phyloP scores from a whole-genome alignment of 2,113 vertebrate genomes.

The Heptranchias perlo region DNA sequence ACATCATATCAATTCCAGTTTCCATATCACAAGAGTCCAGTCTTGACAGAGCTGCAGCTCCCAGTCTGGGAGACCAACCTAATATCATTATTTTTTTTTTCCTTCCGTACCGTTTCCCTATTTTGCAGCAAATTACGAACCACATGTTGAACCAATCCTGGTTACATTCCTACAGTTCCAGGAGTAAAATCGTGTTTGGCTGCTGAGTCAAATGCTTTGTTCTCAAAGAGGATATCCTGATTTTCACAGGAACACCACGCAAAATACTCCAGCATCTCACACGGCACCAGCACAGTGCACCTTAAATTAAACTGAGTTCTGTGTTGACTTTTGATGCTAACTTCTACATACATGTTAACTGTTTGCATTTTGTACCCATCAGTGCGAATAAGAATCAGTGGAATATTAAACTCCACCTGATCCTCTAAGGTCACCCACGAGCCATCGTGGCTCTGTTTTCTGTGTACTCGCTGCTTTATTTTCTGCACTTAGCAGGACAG shows the following conservation, averaged over 20 bases:
- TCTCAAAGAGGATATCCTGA: slow-evolving; percentile 5
- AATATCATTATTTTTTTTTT: background rate
- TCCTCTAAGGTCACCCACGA: background rate
- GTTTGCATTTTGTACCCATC: background rate
- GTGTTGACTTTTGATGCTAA: background rate
- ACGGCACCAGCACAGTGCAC: background rate
- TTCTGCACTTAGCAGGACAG: background rate
- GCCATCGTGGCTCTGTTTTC: background rate
- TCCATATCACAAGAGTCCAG: background rate
- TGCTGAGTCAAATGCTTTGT: background rate
- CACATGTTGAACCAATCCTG: too few species aligned
- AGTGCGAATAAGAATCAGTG: background rate
- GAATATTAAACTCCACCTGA: background rate
- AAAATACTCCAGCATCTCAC: background rate
- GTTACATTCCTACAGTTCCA: background rate
- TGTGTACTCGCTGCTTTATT: background rate
- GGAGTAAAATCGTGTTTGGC: background rate
- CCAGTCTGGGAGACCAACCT: background rate
- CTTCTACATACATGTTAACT: background rate
- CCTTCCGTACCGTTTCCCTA: background rate
- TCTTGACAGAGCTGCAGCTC: background rate
- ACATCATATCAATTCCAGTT: background rate
- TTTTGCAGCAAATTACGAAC: background rate
- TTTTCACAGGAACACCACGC: background rate
- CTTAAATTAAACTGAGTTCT: background rate